phyloP scores from a whole-genome alignment of 2,888 invertebrate species.

The Tridacna crocea region DNA sequence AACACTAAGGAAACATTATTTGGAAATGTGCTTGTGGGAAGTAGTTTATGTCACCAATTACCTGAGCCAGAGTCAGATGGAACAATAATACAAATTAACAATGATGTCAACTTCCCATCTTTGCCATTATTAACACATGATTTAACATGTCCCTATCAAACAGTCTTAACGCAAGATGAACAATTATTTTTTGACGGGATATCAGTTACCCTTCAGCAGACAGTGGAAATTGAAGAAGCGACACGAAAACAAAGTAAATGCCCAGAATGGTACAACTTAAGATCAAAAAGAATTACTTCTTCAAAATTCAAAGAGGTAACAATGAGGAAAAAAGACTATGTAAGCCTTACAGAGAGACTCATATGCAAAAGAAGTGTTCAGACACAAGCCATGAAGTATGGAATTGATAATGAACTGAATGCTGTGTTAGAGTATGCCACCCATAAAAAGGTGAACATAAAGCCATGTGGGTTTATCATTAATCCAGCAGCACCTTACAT shows the following conservation, averaged over 20 bases:
- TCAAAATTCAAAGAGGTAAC: constrained; percentile 30
- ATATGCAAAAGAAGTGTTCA: constrained; percentile 1
- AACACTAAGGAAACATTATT: constrained; percentile 6
- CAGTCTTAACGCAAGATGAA: constrained; percentile 19
- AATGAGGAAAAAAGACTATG: constrained; percentile 26
- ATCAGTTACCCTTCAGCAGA: neutral
- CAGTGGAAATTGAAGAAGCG: constrained; percentile 19
- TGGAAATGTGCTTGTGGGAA: constrained; percentile 18
- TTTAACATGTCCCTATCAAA: neutral
- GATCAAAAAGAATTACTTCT: constrained; percentile 4
- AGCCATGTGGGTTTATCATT: constrained; percentile 7
- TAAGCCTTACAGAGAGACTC: constrained; percentile 17
- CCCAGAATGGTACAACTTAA: constrained; percentile 32
- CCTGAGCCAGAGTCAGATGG: constrained; percentile 33
- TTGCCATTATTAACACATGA: constrained; percentile 22
- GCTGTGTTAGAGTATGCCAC: constrained; percentile 28
- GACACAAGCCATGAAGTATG: constrained; percentile 31
- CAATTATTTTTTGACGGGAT: constrained; percentile 16
- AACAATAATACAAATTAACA: constrained; percentile 11
- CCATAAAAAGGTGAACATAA: constrained; percentile 15
- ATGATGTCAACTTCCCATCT: constrained; percentile 19
- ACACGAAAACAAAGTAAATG: constrained; percentile 27
- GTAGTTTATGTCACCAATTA: constrained; percentile 21
- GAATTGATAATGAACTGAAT: constrained; percentile 17
- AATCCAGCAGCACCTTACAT: constrained; percentile 16